A percentile compares a stretch with the other conserved stretches of the same genome.
phyloP scores from a whole-genome alignment of 2,888 invertebrate species.

The Macrophya annulata region DNA sequence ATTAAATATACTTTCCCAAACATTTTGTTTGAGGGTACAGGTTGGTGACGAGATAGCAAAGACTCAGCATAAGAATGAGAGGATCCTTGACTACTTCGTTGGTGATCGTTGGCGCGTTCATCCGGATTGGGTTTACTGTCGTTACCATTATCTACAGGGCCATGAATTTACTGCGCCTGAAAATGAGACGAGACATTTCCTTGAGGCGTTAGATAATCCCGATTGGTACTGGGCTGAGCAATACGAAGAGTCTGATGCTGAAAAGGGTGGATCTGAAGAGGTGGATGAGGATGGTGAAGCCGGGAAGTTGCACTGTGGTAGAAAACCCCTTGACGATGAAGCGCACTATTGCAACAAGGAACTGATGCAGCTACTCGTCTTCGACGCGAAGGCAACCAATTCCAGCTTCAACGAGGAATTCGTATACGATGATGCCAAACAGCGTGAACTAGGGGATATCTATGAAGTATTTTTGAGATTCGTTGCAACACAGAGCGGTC shows the following conservation, averaged over 20 bases:
- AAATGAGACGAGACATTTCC: constrained; percentile 88
- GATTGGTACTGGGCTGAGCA: constrained; percentile 82
- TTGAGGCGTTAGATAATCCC: constrained; percentile 83
- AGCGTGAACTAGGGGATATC: constrained; percentile 82
- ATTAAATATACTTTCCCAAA: neutral
- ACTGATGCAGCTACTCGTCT: constrained; percentile 91
- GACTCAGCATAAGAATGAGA: constrained; percentile 85
- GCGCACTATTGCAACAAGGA: constrained; percentile 93
- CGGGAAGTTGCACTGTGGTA: constrained; percentile 82
- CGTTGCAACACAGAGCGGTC: constrained; percentile 93
- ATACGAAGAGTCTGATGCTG: constrained; percentile 79
- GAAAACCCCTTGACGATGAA: constrained; percentile 84
- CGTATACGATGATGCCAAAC: constrained; percentile 78
- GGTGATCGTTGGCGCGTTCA: constrained; percentile 90
- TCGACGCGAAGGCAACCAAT: constrained; percentile 91
- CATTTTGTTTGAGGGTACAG: constrained; percentile 69
- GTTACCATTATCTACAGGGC: constrained; percentile 91
- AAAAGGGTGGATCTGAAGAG: constrained; percentile 71
- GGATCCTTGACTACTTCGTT: constrained; percentile 88
- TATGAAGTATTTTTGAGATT: constrained; percentile 91
- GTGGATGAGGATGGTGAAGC: constrained; percentile 70
- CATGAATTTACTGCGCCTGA: constrained; percentile 89
- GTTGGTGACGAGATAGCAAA: constrained; percentile 90
- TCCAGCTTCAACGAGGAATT: constrained; percentile 78
- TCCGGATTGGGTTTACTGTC: constrained; percentile 95